Base-by-base conservation (phyloP, 2,113 vertebrate species). In the Gallinago media region DNA sequence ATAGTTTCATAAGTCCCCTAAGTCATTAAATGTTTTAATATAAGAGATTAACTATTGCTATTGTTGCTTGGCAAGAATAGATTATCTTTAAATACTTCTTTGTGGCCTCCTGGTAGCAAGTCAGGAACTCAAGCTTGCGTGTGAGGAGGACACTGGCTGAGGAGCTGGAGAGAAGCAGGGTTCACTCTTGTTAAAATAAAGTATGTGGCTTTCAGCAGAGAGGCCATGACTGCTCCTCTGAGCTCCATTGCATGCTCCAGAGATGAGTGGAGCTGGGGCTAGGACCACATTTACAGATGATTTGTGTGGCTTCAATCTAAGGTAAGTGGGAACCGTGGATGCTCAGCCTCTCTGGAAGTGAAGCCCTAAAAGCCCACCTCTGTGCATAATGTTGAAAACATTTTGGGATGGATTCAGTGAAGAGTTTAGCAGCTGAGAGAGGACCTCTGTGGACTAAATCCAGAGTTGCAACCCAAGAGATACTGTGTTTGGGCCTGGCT, bases 1-100 rank as follows among this genome's bases (percentile, higher is more conserved):
- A 94, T 92, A 88, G 85, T 94, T 97, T 97, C 95, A 89, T 78
- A 95, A 90, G 94, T 91, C 91, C 93, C 94, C 54, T 3, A 66
- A 93, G 90, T 93, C 96, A 73, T 92, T 73, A 71, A 86, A 88
- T 55, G 49, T 44, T 95, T 87, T 66, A 79, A 70, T 70, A n/a
- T 15, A 92, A 56, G 66, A 22, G 66, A 86, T 95, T 90, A 95
- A 89, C 74, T 61, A 70, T 82, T 67, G 26, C 93, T 93, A 89
- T 89, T 75, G 54, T 67, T 89, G 52, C 75, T 70, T 2, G 1
- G 62, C 59, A 80, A 36, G 32, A 71, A 94, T 90, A 94, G 95
- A 95, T 94, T 93, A 49, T 78, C 79, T 89, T 90, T 72, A 92
- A 96, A 94, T 88, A n/a, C 34, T 47, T 83, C 86, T 95, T 89